Evolutionary conservation across 2,888 invertebrate species (phyloP), one percentile per base, ranked within the genome.

Genomic region (Autographa gamma): DNA sequence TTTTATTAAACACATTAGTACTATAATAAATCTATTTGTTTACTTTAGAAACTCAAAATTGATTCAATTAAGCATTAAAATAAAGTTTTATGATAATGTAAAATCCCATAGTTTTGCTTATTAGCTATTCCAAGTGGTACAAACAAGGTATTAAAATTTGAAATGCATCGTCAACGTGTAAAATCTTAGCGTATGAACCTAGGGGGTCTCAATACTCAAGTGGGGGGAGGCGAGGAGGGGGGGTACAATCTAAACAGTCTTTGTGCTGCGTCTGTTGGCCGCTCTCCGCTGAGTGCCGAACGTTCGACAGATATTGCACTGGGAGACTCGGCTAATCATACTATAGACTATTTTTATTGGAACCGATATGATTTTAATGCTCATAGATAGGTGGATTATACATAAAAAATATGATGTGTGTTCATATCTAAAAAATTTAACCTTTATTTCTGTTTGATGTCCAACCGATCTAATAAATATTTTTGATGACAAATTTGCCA

Each of bases 231-330:
- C 67, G 62, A 62, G 73, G n/a, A 62, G 70, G 54, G 67, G 71
- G 77, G 74, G 76, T 76, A 76, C 76, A 83, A 81, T 82, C 79
- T 81, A 85, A 79, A 74, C 81, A 80, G 73, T 77, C 85, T 83
- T 85, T 82, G 82, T 82, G 81, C 74, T 69, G 52, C 72, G 75
- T 69, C 83, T 78, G 74, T 79, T 73, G 74, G 79, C 34, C 65
- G 71, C 54, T 69, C 66, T 56, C 60, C 61, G 66, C 63, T 65
- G 81, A 80, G 73, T 73, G 77, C 58, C 77, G 60, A 79, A 65
- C 71, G 78, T 69, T 81, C 81, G 71, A 69, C 74, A 72, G 79
- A 81, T 79, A 79, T 79, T 81, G 71, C 79, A 52, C 18, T n/a
- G 41, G 64, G 63, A 69, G 75, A 43, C 64, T 38, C 18, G 70